Evolutionary conservation across 2,888 invertebrate species (phyloP), one percentile per base, ranked within the genome.

Genomic region (Amiota mariae): DNA sequence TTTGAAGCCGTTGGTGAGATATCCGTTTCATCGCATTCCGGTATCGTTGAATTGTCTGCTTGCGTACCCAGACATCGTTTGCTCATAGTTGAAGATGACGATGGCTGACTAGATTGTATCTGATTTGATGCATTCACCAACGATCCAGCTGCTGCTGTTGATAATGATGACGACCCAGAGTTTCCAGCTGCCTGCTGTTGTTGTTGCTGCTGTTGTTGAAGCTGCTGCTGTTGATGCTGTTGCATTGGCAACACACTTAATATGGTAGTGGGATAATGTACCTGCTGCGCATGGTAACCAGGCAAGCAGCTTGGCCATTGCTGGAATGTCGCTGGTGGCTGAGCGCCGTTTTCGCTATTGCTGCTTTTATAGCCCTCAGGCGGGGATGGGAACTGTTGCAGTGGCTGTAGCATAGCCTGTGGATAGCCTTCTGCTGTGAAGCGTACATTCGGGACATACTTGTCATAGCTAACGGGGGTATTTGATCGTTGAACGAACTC

Each of bases 401-500:
- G 81, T 71, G 77, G 80, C 54, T 75, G 76, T n/a, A 77, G 80
- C 8, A 81, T 80, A 8, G 82, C 78, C 77, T 93, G 92, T 0
- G 95, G 95, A 88, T 95, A 96, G 10, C 96, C 96, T 80, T 95
- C 95, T 72, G 94, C 93, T 6, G 95, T 96, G 86, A 95, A 95
- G 78, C 95, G 92, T 70, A 95, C 92, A 87, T 92, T 92, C 81
- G 89, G 87, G 76, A 90, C 88, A 86, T 91, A 91, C 81, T 91
- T 91, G 78, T 92, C 93, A 84, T 92, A 92, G 77, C 79, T 81
- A 20, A 90, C 89, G 2, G 91, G 90, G 9, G 90, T 89, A 20
- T 88, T 87, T 36, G 91, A 90, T 72, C 92, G 91, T 71, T 92
- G 92, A 72, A 93, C 89, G 85, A 93, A 93, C 87, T 94, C 93